Evolutionary conservation across 2,888 invertebrate species (phyloP).

Genomic region (Drosophila subquinaria): DNA sequence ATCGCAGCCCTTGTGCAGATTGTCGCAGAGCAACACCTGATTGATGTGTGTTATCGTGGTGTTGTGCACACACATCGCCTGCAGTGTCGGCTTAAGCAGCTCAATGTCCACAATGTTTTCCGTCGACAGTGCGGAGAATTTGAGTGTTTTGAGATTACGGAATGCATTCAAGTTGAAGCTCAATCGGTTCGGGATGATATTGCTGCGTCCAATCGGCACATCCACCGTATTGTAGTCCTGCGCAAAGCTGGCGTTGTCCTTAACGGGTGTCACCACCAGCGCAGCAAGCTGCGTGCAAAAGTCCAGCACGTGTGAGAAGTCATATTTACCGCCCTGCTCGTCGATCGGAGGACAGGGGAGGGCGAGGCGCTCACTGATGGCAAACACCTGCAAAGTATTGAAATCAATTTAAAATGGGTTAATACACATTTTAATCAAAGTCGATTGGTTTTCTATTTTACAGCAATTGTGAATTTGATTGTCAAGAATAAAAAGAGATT

Average conservation of each 20-base stretch:
- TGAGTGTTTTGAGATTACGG: constrained; percentile 90
- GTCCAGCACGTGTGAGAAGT: constrained; percentile 96
- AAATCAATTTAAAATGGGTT: not conserved
- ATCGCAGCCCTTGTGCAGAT: constrained; percentile 89
- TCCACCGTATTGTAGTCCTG: constrained; percentile 84
- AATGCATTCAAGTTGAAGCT: constrained; percentile 93
- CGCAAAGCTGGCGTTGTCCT: constrained; percentile 70
- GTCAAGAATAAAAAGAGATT: not conserved
- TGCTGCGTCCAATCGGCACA: constrained; percentile 91
- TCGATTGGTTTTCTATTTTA: not conserved
- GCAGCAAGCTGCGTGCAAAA: constrained; percentile 92
- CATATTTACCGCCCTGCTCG: constrained; percentile 92
- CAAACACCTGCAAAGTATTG: constrained; percentile 89
- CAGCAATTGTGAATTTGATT: not conserved
- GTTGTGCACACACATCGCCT: constrained; percentile 85
- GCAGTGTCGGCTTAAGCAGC: constrained; percentile 85
- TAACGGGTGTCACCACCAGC: constrained; percentile 84
- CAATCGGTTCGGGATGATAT: constrained; percentile 92
- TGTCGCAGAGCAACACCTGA: constrained; percentile 94
- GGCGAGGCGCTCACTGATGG: constrained; percentile 95
- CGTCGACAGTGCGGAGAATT: constrained; percentile 89
- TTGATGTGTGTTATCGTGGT: constrained; percentile 87
- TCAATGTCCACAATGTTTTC: constrained; percentile 88
- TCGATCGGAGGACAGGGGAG: constrained; percentile 93
- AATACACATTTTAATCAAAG: not conserved